Evolutionary conservation across 2,888 invertebrate species (phyloP).

Genomic region (Drosophila dives): DNA sequence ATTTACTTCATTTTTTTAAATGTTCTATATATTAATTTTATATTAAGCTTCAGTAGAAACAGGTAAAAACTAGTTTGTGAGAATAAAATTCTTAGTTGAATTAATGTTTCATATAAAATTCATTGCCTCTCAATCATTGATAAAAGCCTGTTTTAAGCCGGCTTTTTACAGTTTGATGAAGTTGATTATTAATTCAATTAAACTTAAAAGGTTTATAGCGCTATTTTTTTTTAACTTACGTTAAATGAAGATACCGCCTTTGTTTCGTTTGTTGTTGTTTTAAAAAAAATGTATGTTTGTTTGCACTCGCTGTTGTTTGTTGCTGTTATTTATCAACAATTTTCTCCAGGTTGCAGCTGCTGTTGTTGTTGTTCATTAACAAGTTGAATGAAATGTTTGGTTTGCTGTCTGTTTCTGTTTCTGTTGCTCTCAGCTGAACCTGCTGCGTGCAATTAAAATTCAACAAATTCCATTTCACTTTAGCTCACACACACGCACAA

Average conservation of each 20-base stretch:
- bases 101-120: background rate
- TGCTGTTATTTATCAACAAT: constrained; percentile 53
- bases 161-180: constrained; percentile 26
- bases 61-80: background rate
- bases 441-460: constrained; percentile 73
- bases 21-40: background rate
- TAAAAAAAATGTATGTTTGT: constrained; percentile 15
- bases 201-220: constrained; percentile 9
- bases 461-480: constrained; percentile 77
- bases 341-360: constrained; percentile 52
- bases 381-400: constrained; percentile 56
- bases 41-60: background rate
- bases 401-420: constrained; percentile 26
- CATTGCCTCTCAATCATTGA: background rate
- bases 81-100: background rate
- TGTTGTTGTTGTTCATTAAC: constrained; percentile 44
- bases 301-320: constrained; percentile 15
- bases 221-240: constrained; percentile 45
- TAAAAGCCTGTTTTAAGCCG: background rate
- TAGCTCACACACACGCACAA: constrained; percentile 22
- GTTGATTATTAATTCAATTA: constrained; percentile 3
- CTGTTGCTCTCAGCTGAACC: constrained; percentile 45
- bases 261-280: constrained; percentile 35
- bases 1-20: background rate
- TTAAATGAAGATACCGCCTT: constrained; percentile 24